Evolutionary conservation across 1,140 invertebrate species (phyloP).

Genomic region (Armadillidium nasatum): DNA sequence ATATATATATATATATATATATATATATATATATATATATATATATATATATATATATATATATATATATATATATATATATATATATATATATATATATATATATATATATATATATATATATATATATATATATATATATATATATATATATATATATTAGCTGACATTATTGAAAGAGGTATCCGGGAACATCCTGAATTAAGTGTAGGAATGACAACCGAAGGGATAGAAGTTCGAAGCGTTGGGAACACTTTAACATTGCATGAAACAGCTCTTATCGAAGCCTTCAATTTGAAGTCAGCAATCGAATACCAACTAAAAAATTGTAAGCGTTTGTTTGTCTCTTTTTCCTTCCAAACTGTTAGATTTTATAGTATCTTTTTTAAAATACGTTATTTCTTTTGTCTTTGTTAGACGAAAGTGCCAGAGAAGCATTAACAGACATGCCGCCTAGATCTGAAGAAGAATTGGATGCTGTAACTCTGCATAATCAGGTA

Average conservation of each 20-base stretch:
- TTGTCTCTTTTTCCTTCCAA: neutral
- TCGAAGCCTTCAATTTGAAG: slow-evolving; percentile 98
- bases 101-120: too few relatives aligned
- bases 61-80: too few relatives aligned
- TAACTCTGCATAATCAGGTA: slow-evolving; percentile 92
- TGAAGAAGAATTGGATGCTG: slow-evolving; percentile 95
- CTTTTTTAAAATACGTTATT: too few relatives aligned
- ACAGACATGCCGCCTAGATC: slow-evolving; percentile 95
- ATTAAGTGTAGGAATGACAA: slow-evolving; percentile 92
- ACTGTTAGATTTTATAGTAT: neutral
- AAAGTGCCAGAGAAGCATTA: slow-evolving; percentile 85
- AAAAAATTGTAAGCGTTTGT: slow-evolving; percentile 71
- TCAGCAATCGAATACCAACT: slow-evolving; percentile 96
- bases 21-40: too few relatives aligned
- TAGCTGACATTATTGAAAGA: slow-evolving; percentile 90
- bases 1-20: too few relatives aligned
- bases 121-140: too few relatives aligned
- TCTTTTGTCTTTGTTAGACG: slow-evolving; percentile 56
- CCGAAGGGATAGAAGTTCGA: slow-evolving; percentile 93
- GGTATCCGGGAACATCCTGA: slow-evolving; percentile 97
- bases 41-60: too few relatives aligned
- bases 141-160: too few relatives aligned
- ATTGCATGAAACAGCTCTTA: slow-evolving; percentile 90
- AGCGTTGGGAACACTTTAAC: slow-evolving; percentile 96
- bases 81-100: too few relatives aligned